Evolutionary conservation across 2,888 invertebrate genomes (phyloP).

Genomic region (Archips xylosteana): DNA sequence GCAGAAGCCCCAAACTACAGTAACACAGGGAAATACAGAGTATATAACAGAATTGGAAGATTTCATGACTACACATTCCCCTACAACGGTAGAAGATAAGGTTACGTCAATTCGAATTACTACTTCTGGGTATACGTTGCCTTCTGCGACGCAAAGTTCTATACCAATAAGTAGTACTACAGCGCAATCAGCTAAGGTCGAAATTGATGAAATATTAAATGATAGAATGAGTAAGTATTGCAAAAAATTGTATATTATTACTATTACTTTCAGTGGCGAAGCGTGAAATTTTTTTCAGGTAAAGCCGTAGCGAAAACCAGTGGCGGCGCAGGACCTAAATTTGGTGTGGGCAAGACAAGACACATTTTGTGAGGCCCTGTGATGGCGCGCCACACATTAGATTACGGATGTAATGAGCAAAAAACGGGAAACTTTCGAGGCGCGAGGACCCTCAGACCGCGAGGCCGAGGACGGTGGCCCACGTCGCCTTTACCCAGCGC

Average conservation of each 20-base stretch:
- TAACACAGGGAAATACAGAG: conserved; percentile 62
- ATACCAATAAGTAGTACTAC: conserved; percentile 55
- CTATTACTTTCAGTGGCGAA: no score
- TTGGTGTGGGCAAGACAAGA: no score
- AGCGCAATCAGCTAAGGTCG: conserved; percentile 84
- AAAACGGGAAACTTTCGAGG: no score
- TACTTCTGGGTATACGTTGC: conserved; percentile 46
- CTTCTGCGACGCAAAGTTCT: conserved; percentile 50
- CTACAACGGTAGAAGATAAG: conserved; percentile 51
- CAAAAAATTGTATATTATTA: background rate
- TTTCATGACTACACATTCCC: conserved; percentile 63
- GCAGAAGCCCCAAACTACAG: conserved; percentile 57
- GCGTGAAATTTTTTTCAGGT: no score
- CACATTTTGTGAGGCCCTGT: no score
- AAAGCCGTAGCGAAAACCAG: no score
- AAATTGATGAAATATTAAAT: conserved; percentile 88
- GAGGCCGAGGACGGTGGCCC: no score
- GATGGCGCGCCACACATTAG: no score
- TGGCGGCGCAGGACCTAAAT: no score
- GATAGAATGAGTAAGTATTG: conserved; percentile 81
- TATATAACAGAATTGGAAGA: conserved; percentile 63
- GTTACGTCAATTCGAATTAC: conserved; percentile 48
- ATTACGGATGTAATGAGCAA: no score
- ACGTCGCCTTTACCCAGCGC: no score
- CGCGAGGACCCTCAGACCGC: no score